phyloP scores from a whole-genome alignment of 2,888 invertebrate genomes.

The Tachina lurida region DNA sequence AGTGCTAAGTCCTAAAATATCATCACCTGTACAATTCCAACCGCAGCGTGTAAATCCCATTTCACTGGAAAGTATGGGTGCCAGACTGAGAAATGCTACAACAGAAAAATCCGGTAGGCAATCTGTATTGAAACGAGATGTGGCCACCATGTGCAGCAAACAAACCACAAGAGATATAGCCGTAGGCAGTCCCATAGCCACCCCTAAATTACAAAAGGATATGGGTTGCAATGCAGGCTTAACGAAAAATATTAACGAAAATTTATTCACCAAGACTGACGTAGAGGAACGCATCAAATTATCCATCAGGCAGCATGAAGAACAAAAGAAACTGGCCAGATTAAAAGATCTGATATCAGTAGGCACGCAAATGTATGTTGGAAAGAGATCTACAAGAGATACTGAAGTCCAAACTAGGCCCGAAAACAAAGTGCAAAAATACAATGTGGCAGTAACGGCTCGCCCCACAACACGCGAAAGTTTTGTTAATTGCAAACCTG shows the following conservation, averaged over 20 bases:
- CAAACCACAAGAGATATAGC: conserved; percentile 86
- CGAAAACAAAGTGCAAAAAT: conserved; percentile 76
- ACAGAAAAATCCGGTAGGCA: conserved; percentile 73
- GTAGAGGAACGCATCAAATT: conserved; percentile 77
- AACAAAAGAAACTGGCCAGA: conserved; percentile 72
- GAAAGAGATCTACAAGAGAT: conserved; percentile 76
- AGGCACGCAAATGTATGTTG: conserved; percentile 81
- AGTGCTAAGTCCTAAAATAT: conserved; percentile 75
- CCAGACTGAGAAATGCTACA: conserved; percentile 77
- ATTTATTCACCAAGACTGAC: conserved; percentile 81
- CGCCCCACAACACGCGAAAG: conserved; percentile 78
- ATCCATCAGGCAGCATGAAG: conserved; percentile 74
- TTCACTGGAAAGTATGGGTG: conserved; percentile 80
- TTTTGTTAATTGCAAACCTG: conserved; percentile 80
- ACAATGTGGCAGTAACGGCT: conserved; percentile 76
- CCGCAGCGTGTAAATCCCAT: conserved; percentile 82
- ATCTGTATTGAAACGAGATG: conserved; percentile 84
- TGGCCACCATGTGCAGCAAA: conserved; percentile 86
- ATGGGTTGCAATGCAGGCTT: conserved; percentile 76
- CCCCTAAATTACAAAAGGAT: conserved; percentile 73
- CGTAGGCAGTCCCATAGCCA: conserved; percentile 83
- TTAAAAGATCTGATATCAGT: conserved; percentile 77
- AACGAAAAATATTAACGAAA: conserved; percentile 76
- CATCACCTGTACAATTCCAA: conserved; percentile 79
- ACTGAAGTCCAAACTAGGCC: conserved; percentile 76